Conservation (phyloP, 2,888 invertebrate species). For the Stegophylla sp. region DNA sequence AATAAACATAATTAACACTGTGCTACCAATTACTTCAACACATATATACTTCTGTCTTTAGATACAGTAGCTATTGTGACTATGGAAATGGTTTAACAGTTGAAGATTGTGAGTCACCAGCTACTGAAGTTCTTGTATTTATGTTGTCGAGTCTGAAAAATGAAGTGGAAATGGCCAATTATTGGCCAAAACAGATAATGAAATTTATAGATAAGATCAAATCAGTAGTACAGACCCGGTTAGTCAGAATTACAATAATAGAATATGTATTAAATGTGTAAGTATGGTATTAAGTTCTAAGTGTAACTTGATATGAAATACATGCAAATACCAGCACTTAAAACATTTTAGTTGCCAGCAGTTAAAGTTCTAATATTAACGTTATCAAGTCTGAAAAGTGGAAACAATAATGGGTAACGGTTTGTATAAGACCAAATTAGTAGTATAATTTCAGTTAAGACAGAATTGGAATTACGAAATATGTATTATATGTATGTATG, state of each 20-base stretch:
- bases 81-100: conserved; percentile 3
- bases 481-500: background rate
- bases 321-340: no score
- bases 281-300: background rate
- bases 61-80: conserved; percentile 1
- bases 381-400: no score
- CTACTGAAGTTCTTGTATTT: conserved; percentile 20
- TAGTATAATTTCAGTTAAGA: background rate
- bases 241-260: background rate
- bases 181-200: no score
- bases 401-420: no score
- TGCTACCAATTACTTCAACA: background rate
- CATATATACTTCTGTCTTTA: background rate
- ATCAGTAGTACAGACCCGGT: background rate
- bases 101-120: conserved; percentile 13
- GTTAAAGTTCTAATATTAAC: no score
- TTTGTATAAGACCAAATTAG: background rate
- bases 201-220: conserved; percentile 18
- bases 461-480: background rate
- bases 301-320: no score
- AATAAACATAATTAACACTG: background rate
- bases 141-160: background rate
- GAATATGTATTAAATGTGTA: background rate
- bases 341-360: no score
- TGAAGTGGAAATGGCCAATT: conserved; percentile 22